phyloP scores from a whole-genome alignment of 2,113 vertebrate genomes.

The Cisticola juncidis region DNA sequence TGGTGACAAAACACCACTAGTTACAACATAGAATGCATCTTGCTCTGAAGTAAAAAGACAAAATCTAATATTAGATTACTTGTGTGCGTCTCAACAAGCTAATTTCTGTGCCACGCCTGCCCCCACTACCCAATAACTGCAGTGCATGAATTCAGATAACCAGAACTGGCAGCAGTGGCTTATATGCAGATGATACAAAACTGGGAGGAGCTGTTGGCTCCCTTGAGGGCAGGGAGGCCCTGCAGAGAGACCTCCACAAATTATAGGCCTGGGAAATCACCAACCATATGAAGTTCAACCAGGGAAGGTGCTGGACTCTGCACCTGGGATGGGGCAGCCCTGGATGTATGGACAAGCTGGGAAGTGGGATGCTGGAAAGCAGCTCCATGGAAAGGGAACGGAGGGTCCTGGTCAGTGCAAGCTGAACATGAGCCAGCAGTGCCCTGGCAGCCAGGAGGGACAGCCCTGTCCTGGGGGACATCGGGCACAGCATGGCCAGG shows the following conservation, averaged over 20 bases:
- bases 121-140: neutral
- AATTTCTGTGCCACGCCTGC: neutral
- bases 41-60: neutral
- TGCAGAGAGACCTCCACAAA: neutral
- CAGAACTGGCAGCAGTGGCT: neutral
- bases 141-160: neutral
- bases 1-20: neutral
- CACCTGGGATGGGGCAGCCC: neutral
- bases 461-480: accelerated
- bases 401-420: accelerated
- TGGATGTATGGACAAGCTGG: accelerated
- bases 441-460: neutral
- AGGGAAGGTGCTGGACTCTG: accelerated
- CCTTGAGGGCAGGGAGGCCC: neutral
- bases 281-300: accelerated
- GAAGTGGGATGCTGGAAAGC: neutral
- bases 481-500: neutral
- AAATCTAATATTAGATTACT: neutral
- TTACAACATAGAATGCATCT: neutral
- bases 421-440: neutral
- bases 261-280: neutral
- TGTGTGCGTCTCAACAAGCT: accelerated
- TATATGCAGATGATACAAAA: neutral
- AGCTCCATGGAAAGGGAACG: accelerated
- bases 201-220: neutral